These are phyloP conservation scores for Caracal caracal DNA, from an alignment of 2,113 vertebrate species.

Conservation along the genomic window DNA sequence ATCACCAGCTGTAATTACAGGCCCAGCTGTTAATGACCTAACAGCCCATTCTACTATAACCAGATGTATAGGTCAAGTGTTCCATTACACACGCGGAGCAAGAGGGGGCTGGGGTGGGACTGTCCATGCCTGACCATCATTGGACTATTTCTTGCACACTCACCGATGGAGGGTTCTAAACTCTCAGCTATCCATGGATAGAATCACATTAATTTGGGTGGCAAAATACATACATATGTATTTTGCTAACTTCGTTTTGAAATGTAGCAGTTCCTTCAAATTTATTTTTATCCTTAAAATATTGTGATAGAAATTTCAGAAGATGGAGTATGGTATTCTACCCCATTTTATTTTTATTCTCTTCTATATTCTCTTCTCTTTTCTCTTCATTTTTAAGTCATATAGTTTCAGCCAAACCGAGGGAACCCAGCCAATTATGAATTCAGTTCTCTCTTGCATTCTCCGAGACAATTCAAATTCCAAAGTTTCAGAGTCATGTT, in stretches of 20 bases:
- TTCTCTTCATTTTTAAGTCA: neutral
- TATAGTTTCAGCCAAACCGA: neutral
- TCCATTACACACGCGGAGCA: neutral
- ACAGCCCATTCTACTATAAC: neutral
- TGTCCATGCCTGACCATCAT: neutral
- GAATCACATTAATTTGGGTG: neutral
- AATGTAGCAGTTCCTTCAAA: neutral
- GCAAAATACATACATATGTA: neutral
- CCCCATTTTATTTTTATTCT: neutral
- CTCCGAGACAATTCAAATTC: neutral
- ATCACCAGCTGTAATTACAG: neutral
- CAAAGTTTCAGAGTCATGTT: neutral
- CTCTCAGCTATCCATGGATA: neutral
- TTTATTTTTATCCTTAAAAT: constrained; percentile 18
- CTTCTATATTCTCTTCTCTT: neutral
- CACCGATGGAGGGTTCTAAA: neutral
- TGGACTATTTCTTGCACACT: neutral
- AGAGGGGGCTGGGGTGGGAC: too few relatives aligned
- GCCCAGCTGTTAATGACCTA: neutral
- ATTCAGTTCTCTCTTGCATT: constrained; percentile 33
- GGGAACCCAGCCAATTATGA: neutral
- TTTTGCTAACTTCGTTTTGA: neutral
- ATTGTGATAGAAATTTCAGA: neutral
- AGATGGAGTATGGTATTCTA: neutral
- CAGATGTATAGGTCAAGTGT: neutral